phyloP scores from a whole-genome alignment of 2,797 vertebrate species.

The Leucoraja ocellata region DNA sequence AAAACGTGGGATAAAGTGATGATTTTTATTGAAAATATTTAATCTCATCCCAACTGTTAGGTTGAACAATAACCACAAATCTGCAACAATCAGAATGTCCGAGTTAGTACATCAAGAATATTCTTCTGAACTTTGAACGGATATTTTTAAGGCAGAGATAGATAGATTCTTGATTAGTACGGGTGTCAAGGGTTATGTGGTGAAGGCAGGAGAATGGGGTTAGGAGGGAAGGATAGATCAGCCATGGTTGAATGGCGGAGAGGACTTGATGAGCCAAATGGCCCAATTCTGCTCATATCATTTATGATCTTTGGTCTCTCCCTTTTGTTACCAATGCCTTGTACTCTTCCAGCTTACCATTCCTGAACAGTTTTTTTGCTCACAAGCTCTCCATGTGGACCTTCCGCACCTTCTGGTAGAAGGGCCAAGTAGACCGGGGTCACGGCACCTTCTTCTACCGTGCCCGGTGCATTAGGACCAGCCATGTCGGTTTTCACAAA shows the following conservation, averaged over 20 bases:
- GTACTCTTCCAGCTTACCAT: constrained; percentile 59
- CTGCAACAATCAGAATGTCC: too few relatives aligned
- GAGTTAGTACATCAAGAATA: neutral
- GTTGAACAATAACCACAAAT: neutral
- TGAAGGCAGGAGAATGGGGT: too few relatives aligned
- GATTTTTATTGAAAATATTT: neutral
- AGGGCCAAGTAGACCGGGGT: constrained; percentile 81
- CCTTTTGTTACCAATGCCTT: neutral
- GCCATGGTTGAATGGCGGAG: too few relatives aligned
- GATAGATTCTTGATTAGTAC: too few relatives aligned
- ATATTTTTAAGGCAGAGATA: too few relatives aligned
- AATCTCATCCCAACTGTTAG: neutral
- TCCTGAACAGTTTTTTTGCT: constrained; percentile 65
- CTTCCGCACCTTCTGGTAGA: constrained; percentile 61
- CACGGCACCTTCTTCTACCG: constrained; percentile 74
- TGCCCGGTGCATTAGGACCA: constrained; percentile 64
- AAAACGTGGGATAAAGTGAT: too few relatives aligned
- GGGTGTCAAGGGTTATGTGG: too few relatives aligned
- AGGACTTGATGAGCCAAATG: too few relatives aligned
- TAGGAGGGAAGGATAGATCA: too few relatives aligned
- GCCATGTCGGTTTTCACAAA: constrained; percentile 84
- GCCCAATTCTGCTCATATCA: too few relatives aligned
- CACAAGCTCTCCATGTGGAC: constrained; percentile 76
- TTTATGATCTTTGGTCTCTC: too few relatives aligned
- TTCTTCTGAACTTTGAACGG: neutral